Conservation (phyloP, 2,888 invertebrate genomes). For the Penaeus monodon region DNA sequence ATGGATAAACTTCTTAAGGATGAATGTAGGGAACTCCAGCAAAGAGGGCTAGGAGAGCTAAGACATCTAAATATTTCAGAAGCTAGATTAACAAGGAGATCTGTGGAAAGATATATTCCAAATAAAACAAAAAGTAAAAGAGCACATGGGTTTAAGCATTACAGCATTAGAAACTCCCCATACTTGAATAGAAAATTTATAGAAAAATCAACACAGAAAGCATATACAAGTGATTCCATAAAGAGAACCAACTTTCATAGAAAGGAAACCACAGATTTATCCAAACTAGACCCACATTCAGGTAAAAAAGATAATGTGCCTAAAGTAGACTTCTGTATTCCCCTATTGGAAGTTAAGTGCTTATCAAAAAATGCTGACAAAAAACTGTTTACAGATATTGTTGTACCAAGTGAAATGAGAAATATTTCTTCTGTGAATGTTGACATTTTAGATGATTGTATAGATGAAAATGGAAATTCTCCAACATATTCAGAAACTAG, state of each 20-base stretch:
- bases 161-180: neutral
- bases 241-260: no score
- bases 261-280: no score
- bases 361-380: no score
- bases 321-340: no score
- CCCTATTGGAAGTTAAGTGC: no score
- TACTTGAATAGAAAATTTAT: neutral
- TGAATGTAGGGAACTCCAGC: conserved; percentile 53
- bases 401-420: no score
- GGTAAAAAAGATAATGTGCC: no score
- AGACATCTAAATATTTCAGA: conserved; percentile 18
- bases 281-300: no score
- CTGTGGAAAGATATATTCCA: conserved; percentile 27
- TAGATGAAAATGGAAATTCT: conserved; percentile 53
- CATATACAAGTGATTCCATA: no score
- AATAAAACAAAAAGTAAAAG: neutral
- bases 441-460: conserved; percentile 4
- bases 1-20: conserved; percentile 42
- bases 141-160: neutral
- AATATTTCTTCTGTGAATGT: neutral
- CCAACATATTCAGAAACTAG: conserved; percentile 17
- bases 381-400: no score
- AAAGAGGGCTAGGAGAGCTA: conserved; percentile 39
- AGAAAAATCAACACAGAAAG: neutral
- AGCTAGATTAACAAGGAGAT: conserved; percentile 34